Evolutionary conservation across 2,113 vertebrate species (phyloP).

Genomic region (Pelvicachromis taeniatus): DNA sequence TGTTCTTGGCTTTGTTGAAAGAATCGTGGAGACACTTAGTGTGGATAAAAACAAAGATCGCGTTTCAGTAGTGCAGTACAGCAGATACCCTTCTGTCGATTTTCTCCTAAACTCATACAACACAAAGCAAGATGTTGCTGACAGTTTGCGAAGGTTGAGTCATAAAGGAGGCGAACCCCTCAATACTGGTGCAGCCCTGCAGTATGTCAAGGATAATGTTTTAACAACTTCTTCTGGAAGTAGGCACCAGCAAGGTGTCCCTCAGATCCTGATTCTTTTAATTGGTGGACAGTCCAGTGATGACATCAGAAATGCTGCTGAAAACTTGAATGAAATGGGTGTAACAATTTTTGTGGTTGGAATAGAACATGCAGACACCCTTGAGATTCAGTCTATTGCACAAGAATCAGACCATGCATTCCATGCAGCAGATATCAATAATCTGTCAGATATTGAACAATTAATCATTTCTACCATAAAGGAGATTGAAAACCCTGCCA

Average conservation of each 20-base stretch:
- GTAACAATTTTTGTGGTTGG: slow-evolving; percentile 79
- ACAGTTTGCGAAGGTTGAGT: slow-evolving; percentile 32
- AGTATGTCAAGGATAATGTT: slow-evolving; percentile 74
- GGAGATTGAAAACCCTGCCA: not conserved
- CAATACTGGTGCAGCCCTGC: slow-evolving; percentile 82
- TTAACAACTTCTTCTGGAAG: slow-evolving; percentile 83
- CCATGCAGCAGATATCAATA: slow-evolving; percentile 67
- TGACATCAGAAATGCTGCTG: slow-evolving; percentile 65
- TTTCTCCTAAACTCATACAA: slow-evolving; percentile 67
- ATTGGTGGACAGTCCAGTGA: slow-evolving; percentile 80
- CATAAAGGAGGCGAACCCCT: slow-evolving; percentile 70
- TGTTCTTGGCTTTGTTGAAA: slow-evolving; percentile 63
- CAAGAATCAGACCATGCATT: slow-evolving; percentile 75
- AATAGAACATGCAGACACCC: slow-evolving; percentile 72
- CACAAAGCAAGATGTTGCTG: slow-evolving; percentile 39
- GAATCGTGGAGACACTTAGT: slow-evolving; percentile 49
- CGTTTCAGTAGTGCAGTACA: slow-evolving; percentile 67
- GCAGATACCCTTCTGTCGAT: slow-evolving; percentile 47
- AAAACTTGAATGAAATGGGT: slow-evolving; percentile 69
- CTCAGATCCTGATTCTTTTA: slow-evolving; percentile 83
- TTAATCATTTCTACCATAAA: slow-evolving; percentile 44
- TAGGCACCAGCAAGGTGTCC: slow-evolving; percentile 78
- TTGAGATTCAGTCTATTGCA: slow-evolving; percentile 79
- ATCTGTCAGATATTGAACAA: slow-evolving; percentile 55
- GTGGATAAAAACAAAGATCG: slow-evolving; percentile 56